Conservation (phyloP, 2,797 vertebrate species). For the Protosalanx chinensis region DNA sequence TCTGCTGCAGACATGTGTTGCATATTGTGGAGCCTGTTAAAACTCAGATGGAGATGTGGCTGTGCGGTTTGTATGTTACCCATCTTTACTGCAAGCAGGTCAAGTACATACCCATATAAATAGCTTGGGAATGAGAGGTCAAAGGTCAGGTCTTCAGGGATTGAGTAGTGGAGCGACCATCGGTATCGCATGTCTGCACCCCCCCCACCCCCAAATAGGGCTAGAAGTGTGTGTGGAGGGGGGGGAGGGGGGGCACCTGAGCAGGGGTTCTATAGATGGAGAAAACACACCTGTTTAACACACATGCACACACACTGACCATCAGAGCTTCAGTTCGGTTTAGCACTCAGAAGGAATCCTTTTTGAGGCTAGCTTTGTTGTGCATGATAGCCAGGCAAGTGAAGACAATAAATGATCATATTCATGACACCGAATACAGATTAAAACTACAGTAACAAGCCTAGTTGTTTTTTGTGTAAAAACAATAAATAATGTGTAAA, state of each 20-base stretch:
- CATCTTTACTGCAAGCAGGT: conserved; percentile 44
- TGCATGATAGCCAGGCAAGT: no score
- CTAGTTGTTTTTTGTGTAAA: no score
- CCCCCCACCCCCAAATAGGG: conserved; percentile 9
- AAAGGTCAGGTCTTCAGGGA: conserved; percentile 47
- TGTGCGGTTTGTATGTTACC: background rate
- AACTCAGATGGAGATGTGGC: no score
- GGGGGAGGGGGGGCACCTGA: conserved; percentile 35
- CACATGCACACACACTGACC: conserved; percentile 11
- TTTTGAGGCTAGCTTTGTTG: no score
- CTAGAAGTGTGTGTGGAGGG: conserved; percentile 15
- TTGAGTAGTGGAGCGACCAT: conserved; percentile 36
- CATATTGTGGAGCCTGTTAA: no score
- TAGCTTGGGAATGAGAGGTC: conserved; percentile 51
- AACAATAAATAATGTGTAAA: no score
- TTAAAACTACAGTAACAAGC: no score
- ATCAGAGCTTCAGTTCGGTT: background rate
- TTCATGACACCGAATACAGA: no score
- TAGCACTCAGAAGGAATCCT: no score
- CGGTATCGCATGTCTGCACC: no score
- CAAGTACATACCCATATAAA: conserved; percentile 59
- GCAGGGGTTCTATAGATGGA: conserved; percentile 29
- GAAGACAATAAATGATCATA: no score
- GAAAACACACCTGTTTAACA: conserved; percentile 36
- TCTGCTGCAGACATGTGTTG: background rate